Conservation (phyloP, 2,888 invertebrate species). For the Dryococelus australis region DNA sequence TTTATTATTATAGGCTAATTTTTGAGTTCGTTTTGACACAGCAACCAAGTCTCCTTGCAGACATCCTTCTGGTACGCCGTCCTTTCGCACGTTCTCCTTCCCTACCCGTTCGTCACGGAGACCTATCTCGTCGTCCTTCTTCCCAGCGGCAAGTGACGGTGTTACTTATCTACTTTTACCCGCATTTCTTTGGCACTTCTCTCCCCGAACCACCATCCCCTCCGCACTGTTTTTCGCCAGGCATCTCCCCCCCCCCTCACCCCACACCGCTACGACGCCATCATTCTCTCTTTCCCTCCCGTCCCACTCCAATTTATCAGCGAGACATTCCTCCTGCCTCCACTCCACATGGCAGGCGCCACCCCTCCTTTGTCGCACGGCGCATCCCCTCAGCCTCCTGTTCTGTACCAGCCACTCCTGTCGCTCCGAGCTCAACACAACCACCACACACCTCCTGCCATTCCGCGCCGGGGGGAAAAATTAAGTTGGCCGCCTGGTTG, state of each 20-base stretch:
- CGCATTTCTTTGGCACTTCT: conserved; percentile 27
- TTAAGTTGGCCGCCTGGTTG: no score
- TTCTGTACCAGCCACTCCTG: not conserved
- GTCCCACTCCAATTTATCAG: conserved; percentile 29
- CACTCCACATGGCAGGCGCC: conserved; percentile 4
- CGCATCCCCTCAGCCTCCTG: conserved; percentile 33
- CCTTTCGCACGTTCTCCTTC: not conserved
- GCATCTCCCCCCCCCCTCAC: not conserved
- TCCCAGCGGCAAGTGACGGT: conserved; percentile 12
- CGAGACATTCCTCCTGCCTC: conserved; percentile 22
- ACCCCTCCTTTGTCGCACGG: conserved; percentile 27
- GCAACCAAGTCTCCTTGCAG: no score
- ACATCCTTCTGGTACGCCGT: no score
- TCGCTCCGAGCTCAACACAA: not conserved
- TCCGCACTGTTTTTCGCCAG: not conserved
- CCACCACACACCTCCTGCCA: not conserved
- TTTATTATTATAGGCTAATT: no score
- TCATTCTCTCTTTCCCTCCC: conserved; percentile 24
- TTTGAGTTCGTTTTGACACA: no score
- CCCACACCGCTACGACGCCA: conserved; percentile 20
- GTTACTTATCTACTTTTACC: conserved; percentile 29
- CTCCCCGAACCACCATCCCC: not conserved
- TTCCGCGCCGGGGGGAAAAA: no score
- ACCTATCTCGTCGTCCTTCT: conserved; percentile 2
- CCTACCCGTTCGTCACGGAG: not conserved